A percentile compares a stretch with the other conserved stretches of the same genome.
These are phyloP conservation scores for Thalassophryne amazonica DNA, from an alignment of 2,797 vertebrate species.

Conservation along the genomic window DNA sequence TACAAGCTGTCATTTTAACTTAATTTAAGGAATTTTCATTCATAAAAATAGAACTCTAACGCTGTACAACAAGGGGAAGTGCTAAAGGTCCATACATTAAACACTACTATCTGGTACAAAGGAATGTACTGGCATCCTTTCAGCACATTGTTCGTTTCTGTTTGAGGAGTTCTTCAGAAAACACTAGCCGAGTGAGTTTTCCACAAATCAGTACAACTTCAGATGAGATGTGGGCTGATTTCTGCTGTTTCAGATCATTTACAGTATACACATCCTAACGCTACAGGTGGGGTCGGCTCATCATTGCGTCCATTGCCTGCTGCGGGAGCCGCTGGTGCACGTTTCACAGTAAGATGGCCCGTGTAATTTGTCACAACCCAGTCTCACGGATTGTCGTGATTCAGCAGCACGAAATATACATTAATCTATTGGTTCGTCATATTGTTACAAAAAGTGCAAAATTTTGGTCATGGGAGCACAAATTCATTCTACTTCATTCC, in stretches of 20 bases:
- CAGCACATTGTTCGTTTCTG: slow-evolving; percentile 33
- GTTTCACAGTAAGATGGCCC: slow-evolving; percentile 69
- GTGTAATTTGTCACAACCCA: too few species aligned
- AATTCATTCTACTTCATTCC: too few species aligned
- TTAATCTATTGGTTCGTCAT: too few species aligned
- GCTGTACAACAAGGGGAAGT: slow-evolving; percentile 41
- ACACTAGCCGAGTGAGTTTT: neutral
- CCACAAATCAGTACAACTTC: slow-evolving; percentile 3
- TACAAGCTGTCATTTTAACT: slow-evolving; percentile 47
- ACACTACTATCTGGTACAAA: slow-evolving; percentile 37
- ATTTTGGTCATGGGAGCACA: too few species aligned
- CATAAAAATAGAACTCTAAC: slow-evolving; percentile 39
- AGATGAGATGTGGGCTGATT: slow-evolving; percentile 11
- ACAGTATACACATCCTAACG: neutral
- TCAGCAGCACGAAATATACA: too few species aligned
- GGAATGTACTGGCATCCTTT: slow-evolving; percentile 28
- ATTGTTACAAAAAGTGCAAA: too few species aligned
- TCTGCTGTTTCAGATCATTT: slow-evolving; percentile 37
- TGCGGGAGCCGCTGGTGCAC: slow-evolving; percentile 33
- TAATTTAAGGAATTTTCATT: slow-evolving; percentile 37
- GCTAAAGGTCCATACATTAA: slow-evolving; percentile 32
- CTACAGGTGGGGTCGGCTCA: slow-evolving; percentile 13
- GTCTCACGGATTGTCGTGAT: too few species aligned
- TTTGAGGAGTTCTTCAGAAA: neutral
- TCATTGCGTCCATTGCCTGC: neutral